These are phyloP conservation scores for Lonchura striata DNA, from an alignment of 2,113 vertebrate genomes.

Conservation along the genomic window DNA sequence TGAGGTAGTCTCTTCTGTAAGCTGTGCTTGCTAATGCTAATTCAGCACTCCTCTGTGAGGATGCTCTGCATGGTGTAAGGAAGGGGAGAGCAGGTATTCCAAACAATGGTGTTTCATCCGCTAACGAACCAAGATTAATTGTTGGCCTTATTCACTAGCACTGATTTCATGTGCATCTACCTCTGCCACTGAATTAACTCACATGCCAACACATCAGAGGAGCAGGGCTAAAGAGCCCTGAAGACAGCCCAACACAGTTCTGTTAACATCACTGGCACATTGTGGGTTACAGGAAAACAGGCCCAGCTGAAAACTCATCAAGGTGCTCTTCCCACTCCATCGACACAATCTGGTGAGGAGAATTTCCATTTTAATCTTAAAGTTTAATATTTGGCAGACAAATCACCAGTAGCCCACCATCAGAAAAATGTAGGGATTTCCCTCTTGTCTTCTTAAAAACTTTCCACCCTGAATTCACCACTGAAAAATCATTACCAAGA, in stretches of 20 bases:
- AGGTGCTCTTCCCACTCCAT: background rate
- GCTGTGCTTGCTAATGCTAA: background rate
- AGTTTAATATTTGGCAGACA: background rate
- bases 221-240: background rate
- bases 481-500: background rate
- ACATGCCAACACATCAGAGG: background rate
- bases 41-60: background rate
- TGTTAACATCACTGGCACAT: background rate
- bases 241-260: background rate
- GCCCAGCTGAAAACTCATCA: background rate
- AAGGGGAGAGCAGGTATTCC: background rate
- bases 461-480: background rate
- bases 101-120: background rate
- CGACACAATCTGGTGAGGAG: background rate
- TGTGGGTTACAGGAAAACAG: background rate
- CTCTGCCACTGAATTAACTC: background rate
- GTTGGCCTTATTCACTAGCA: background rate
- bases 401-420: background rate
- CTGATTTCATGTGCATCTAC: background rate
- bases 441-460: background rate
- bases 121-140: background rate
- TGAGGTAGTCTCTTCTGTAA: background rate
- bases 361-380: background rate
- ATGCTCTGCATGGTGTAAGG: rapidly evolving
- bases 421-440: background rate